phyloP scores from a whole-genome alignment of 2,888 invertebrate species.

The Drosophila aldrichi region DNA sequence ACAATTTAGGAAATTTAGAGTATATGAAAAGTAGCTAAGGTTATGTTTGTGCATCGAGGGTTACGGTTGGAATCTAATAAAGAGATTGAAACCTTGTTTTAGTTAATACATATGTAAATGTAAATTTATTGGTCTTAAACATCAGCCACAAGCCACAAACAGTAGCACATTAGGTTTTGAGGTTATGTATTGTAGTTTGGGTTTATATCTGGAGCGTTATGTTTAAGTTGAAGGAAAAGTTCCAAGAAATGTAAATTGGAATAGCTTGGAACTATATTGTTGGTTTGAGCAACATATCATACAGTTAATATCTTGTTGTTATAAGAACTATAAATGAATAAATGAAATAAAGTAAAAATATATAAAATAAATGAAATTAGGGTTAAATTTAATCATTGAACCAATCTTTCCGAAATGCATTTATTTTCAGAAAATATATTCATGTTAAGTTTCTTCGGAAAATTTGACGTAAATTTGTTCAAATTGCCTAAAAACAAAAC shows the following conservation, averaged over 20 bases:
- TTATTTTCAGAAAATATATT: background rate
- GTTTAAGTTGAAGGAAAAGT: background rate
- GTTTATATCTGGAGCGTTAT: too few relatives aligned
- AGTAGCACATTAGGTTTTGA: background rate
- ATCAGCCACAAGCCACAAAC: background rate
- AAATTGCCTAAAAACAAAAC: background rate
- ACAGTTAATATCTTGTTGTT: constrained; percentile 3
- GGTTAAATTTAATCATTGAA: too few relatives aligned
- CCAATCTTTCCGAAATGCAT: too few relatives aligned
- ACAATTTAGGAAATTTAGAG: background rate
- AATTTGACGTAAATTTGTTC: background rate
- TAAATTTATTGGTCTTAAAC: background rate
- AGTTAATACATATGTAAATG: background rate
- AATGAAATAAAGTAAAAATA: too few relatives aligned
- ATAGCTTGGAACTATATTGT: background rate
- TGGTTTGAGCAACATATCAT: background rate
- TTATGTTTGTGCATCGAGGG: constrained; percentile 4
- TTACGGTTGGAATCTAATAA: background rate
- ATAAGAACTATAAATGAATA: too few relatives aligned
- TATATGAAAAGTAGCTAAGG: background rate
- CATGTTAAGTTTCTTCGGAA: background rate
- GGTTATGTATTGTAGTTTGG: background rate
- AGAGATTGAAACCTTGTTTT: background rate
- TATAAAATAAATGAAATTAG: too few relatives aligned
- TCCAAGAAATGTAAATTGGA: background rate